These are phyloP conservation scores for Muscidifurax raptorellus DNA, from an alignment of 1,140 invertebrate genomes.

Conservation along the genomic window DNA sequence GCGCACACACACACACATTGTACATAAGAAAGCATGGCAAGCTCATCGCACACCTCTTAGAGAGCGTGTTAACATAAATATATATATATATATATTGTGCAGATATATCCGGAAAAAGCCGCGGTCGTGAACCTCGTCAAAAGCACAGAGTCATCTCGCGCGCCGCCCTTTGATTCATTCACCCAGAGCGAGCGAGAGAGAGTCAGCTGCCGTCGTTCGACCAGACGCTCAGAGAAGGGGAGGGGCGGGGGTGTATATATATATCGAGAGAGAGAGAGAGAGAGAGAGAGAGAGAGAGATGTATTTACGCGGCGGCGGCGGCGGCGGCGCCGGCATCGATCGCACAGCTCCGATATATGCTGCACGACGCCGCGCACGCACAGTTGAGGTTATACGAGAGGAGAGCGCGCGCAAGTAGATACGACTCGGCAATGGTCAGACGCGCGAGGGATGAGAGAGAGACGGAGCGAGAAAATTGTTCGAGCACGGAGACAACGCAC, in stretches of 20 bases:
- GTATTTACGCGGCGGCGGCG: constrained; percentile 7
- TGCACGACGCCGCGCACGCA: background rate
- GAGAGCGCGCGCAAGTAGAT: background rate
- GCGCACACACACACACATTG: no score
- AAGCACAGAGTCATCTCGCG: constrained; percentile 4
- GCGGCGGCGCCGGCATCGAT: background rate
- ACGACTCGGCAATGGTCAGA: background rate
- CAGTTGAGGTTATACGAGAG: constrained; percentile 4
- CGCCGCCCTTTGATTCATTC: constrained; percentile 13
- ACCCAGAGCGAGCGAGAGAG: background rate
- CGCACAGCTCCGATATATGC: background rate
- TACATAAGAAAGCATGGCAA: no score
- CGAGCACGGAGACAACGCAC: no score
- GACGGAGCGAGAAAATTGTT: no score
- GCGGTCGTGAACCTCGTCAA: background rate
- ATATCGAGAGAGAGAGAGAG: background rate
- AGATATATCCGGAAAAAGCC: no score
- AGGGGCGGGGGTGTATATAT: no score
- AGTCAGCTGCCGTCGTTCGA: background rate
- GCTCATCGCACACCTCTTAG: no score
- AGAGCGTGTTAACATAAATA: no score
- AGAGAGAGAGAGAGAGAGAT: background rate
- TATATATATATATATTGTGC: no score
- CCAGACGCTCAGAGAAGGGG: background rate
- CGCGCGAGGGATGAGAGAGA: background rate